phyloP scores from a whole-genome alignment of 2,888 invertebrate species.

The Harmothoe impar region DNA sequence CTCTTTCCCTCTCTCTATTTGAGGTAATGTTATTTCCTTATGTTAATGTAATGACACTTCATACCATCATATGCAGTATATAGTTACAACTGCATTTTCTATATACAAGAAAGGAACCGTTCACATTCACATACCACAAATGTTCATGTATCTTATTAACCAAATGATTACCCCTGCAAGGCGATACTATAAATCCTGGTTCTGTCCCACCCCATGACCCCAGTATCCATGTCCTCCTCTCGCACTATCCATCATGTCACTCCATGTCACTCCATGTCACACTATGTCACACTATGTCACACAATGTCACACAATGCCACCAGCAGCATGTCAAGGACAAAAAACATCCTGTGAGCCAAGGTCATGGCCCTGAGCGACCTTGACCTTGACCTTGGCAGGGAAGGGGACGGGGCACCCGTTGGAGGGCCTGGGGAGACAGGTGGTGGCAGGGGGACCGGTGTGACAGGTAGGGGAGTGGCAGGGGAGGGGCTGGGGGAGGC shows the following conservation, averaged over 20 bases:
- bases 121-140: too few species aligned
- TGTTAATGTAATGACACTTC: too few species aligned
- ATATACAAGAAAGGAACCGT: too few species aligned
- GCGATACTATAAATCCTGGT: too few species aligned
- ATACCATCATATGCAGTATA: too few species aligned
- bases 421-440: conserved; percentile 22
- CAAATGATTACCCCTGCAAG: too few species aligned
- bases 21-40: too few species aligned
- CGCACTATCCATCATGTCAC: conserved; percentile 11
- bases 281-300: conserved; percentile 9
- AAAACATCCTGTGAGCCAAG: conserved; percentile 20
- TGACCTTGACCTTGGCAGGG: conserved; percentile 2
- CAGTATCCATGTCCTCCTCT: too few species aligned
- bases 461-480: neutral
- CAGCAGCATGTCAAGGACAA: neutral
- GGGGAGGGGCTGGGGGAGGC: neutral
- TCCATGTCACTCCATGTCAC: conserved; percentile 3
- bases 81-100: too few species aligned
- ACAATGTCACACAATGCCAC: neutral
- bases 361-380: neutral
- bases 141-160: too few species aligned
- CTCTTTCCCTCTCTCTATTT: too few species aligned
- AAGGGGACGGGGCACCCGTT: neutral
- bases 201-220: too few species aligned
- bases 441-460: neutral